Conservation (phyloP, 2,113 vertebrate genomes). For the Pterocles gutturalis region DNA sequence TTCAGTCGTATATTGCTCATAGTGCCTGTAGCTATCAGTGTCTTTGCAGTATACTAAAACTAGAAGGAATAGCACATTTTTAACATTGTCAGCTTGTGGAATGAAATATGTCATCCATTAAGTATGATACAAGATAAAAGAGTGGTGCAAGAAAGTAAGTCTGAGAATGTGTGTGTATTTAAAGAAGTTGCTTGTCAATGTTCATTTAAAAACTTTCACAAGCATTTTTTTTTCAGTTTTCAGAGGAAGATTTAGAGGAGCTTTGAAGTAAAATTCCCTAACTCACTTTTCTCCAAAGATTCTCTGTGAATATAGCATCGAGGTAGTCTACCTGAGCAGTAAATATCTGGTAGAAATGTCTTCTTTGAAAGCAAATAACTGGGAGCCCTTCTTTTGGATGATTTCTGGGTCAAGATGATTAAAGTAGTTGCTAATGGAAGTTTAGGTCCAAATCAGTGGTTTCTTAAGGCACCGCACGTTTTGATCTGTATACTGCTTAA, state of each 20-base stretch:
- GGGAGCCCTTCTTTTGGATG: background rate
- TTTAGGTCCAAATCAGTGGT: background rate
- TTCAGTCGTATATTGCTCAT: conserved; percentile 34
- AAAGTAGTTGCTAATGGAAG: background rate
- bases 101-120: conserved; percentile 60
- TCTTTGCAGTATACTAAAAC: conserved; percentile 50
- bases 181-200: background rate
- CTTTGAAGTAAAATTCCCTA: background rate
- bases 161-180: conserved; percentile 10
- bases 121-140: conserved; percentile 36
- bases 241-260: background rate
- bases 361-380: background rate
- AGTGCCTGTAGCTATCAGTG: conserved; percentile 47
- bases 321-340: background rate
- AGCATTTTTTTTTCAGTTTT: background rate
- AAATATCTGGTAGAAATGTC: background rate
- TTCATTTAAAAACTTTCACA: conserved; percentile 11
- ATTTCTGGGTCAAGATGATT: background rate
- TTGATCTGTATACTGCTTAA: background rate
- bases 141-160: background rate
- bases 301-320: background rate
- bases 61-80: conserved; percentile 54
- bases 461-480: background rate
- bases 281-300: background rate
- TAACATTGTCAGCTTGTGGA: conserved; percentile 46